These are phyloP conservation scores for Cremastinae sp. DNA, from an alignment of 2,888 invertebrate species.

Conservation along the genomic window DNA sequence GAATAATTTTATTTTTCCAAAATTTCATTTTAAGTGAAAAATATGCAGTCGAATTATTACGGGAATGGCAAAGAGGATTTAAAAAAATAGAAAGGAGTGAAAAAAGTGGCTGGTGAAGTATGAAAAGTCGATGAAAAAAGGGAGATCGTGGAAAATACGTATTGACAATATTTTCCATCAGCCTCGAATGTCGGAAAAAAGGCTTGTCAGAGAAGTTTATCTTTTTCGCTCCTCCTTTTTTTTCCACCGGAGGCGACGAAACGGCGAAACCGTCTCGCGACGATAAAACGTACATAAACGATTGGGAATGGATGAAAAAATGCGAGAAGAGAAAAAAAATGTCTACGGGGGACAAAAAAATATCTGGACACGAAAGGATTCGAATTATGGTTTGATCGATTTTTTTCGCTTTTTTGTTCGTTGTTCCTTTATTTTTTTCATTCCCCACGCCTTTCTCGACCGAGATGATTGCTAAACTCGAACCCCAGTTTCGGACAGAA, in stretches of 20 bases:
- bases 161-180: constrained; percentile 47
- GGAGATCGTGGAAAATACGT: constrained; percentile 25
- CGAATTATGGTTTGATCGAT: constrained; percentile 42
- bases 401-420: constrained; percentile 21
- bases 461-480: constrained; percentile 16
- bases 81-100: constrained; percentile 1
- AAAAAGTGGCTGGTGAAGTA: constrained; percentile 9
- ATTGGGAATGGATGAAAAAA: constrained; percentile 8
- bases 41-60: no score
- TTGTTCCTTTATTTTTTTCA: background rate
- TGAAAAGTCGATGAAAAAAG: constrained; percentile 4
- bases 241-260: background rate
- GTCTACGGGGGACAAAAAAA: constrained; percentile 1
- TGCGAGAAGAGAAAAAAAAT: background rate
- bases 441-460: background rate
- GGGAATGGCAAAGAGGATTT: background rate
- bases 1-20: no score
- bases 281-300: constrained; percentile 10
- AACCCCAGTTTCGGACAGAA: constrained; percentile 5
- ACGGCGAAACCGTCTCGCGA: constrained; percentile 1
- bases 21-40: no score
- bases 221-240: constrained; percentile 1
- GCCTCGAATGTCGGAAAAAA: constrained; percentile 34
- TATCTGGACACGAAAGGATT: constrained; percentile 6
- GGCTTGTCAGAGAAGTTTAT: constrained; percentile 52